Conservation (phyloP, 2,888 invertebrate genomes). For the Archips crataeganus region DNA sequence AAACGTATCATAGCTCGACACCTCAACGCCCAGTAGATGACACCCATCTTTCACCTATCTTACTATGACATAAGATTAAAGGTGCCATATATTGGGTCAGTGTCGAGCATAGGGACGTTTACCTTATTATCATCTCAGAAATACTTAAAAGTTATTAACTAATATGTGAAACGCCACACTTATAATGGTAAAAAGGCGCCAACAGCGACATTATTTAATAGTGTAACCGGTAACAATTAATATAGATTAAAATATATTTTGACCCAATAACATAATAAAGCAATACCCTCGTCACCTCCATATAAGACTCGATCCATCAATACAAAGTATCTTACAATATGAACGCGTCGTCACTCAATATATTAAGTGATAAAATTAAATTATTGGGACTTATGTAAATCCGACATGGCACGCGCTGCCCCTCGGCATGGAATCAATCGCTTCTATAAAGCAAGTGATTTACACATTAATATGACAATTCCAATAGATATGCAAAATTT, state of each 20-base stretch:
- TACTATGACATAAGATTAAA: too few species aligned
- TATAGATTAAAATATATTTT: slow-evolving; percentile 3
- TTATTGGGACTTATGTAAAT: slow-evolving; percentile 64
- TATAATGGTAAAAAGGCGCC: too few species aligned
- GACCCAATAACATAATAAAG: slow-evolving; percentile 24
- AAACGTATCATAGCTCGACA: too few species aligned
- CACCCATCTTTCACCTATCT: too few species aligned
- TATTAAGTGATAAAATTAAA: slow-evolving; percentile 43
- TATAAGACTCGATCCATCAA: slow-evolving; percentile 21
- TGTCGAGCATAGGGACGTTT: too few species aligned
- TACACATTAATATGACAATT: slow-evolving; percentile 69
- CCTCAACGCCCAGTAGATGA: too few species aligned
- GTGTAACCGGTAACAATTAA: too few species aligned
- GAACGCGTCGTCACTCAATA: slow-evolving; percentile 25
- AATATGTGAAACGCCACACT: too few species aligned
- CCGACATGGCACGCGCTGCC: slow-evolving; percentile 52
- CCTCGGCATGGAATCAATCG: slow-evolving; percentile 48
- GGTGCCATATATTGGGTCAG: too few species aligned
- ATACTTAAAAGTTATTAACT: too few species aligned
- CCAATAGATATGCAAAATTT: slow-evolving; percentile 79
- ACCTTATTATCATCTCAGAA: too few species aligned
- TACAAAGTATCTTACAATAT: slow-evolving; percentile 25
- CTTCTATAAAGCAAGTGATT: slow-evolving; percentile 58
- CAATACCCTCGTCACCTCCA: slow-evolving; percentile 14
- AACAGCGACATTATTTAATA: too few species aligned